Base-by-base conservation (phyloP, 35 echinoderm and acorn worm genomes). In the Amphiura filiformis region DNA sequence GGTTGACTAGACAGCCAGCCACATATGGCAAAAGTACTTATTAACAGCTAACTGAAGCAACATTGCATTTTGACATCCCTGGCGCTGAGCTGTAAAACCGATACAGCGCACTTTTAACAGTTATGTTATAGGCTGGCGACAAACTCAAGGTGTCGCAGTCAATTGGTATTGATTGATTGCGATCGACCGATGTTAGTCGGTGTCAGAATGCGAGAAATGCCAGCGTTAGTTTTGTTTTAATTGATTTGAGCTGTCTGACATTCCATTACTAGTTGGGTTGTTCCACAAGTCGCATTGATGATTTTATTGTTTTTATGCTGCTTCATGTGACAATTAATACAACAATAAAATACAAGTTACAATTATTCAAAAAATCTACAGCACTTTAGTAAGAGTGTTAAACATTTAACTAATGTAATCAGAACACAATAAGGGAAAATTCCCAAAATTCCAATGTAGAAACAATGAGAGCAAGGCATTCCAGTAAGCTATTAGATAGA, bases 201-300 rank as follows among this genome's bases (percentile, higher is more conserved):
- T n/a, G n/a, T n/a, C n/a, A 70, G 61, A 15, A 70, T 70, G 61
- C 61, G 17, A 70, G 61, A 70, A 70, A 70, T 70, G 61, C 61
- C 44, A 11, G 20, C 20, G 20, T 70, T 30, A 70, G 17, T 70
- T 70, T 70, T 70, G 44, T 70, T 70, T 70, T 70, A n/a, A n/a
- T 70, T 70, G 26, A 15, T 15, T 15, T 70, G 61, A n/a, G 61
- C 28, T 70, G 28, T 11, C 61, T 30, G 61, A 3, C 61, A 70
- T 70, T 70, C 61, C 61, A 70, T 2, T 30, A n/a, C 61, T 23
- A 70, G 61, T 70, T 30, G 61, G 61, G 17, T n/a, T 15, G 26
- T 70, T 70, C 61, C 61, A 52, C 7, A 20, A 20, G 44, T 20
- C 44, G 44, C 7, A 20, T 52, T 52, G 7, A 11, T 52, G 44